These are phyloP conservation scores for Colius striatus DNA, from an alignment of 2,113 vertebrate genomes.

Conservation along the genomic window DNA sequence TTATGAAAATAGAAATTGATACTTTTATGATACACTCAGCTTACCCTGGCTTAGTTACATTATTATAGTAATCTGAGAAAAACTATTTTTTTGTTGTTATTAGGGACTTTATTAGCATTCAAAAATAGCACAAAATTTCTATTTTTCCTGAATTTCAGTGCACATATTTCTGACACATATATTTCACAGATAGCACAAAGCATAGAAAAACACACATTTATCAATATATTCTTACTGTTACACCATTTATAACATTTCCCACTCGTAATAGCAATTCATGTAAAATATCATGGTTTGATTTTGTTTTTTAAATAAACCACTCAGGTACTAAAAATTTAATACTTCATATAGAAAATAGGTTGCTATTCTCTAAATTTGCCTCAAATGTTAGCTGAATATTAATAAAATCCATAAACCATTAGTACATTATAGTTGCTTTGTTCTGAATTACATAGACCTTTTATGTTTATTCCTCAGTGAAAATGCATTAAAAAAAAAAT, in stretches of 20 bases:
- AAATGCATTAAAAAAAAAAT: slow-evolving; percentile 77
- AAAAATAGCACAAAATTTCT: background rate
- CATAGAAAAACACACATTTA: background rate
- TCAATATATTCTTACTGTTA: slow-evolving; percentile 6
- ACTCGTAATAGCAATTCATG: slow-evolving; percentile 36
- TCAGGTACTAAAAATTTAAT: slow-evolving; percentile 63
- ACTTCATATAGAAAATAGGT: slow-evolving; percentile 76
- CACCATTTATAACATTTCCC: background rate
- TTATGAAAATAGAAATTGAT: background rate
- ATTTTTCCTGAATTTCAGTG: slow-evolving; percentile 55
- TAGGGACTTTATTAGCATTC: background rate
- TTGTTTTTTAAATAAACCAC: slow-evolving; percentile 71
- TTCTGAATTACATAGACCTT: slow-evolving; percentile 82
- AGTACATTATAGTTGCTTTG: slow-evolving; percentile 81
- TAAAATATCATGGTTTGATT: slow-evolving; percentile 43
- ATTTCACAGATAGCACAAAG: background rate
- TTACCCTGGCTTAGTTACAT: background rate
- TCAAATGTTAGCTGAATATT: slow-evolving; percentile 79
- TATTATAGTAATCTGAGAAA: background rate
- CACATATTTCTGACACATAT: slow-evolving; percentile 5
- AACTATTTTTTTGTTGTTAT: slow-evolving; percentile 47
- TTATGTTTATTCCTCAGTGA: slow-evolving; percentile 85
- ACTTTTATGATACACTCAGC: background rate
- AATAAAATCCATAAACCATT: slow-evolving; percentile 85
- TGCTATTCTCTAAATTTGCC: slow-evolving; percentile 71